A percentile compares a stretch with the other conserved stretches of the same genome.
Conservation (phyloP, 2,888 invertebrate species). For the Glyphotaelius pellucidus region DNA sequence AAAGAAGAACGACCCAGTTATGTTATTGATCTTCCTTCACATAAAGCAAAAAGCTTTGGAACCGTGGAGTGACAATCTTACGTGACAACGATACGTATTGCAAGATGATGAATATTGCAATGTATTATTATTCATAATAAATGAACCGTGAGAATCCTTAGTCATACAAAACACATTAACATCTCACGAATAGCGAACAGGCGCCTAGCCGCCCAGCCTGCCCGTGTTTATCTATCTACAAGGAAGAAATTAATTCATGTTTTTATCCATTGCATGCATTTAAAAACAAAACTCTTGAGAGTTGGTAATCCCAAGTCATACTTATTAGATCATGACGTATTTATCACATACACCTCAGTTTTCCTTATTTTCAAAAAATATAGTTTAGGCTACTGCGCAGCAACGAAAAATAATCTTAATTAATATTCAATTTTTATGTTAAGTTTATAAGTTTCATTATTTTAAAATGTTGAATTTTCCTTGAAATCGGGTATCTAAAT, state of each 20-base stretch:
- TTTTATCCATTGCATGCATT: neutral
- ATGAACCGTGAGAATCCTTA: neutral
- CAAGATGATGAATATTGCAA: neutral
- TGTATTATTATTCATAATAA: neutral
- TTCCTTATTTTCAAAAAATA: neutral
- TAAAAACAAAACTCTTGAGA: neutral
- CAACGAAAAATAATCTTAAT: neutral
- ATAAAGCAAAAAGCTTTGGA: neutral
- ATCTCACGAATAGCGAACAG: neutral
- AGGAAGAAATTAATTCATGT: neutral
- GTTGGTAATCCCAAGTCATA: neutral
- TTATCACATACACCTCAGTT: neutral
- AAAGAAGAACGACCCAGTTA: too few relatives aligned
- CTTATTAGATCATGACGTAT: neutral
- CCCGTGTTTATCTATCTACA: too few relatives aligned
- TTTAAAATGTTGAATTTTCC: neutral
- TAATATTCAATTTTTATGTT: neutral
- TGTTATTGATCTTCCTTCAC: too few relatives aligned
- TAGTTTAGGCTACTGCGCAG: neutral
- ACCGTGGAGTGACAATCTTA: neutral
- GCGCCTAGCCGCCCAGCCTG: too few relatives aligned
- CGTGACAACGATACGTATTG: too few relatives aligned
- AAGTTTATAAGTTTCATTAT: neutral
- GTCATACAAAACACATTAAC: neutral
- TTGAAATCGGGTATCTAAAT: conserved; percentile 29